Base-by-base conservation (phyloP, 2,888 invertebrate genomes). In the Drosophila pseudotakahashii region DNA sequence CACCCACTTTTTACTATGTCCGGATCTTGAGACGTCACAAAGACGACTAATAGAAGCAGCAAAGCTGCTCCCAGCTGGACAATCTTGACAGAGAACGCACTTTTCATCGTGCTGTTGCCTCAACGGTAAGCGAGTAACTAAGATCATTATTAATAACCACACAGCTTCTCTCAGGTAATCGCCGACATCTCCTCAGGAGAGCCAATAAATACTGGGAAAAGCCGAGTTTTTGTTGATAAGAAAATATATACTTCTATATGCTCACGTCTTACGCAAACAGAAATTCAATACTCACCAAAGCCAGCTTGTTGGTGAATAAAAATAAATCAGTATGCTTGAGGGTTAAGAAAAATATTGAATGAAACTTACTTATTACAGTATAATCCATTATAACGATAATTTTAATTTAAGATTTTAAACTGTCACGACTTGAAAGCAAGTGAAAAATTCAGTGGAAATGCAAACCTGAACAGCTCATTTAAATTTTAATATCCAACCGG, bases 1-100 rank as follows among this genome's bases (percentile, higher is more conserved):
- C 2, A 16, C 81, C 50, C 61, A 81, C 81, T 62, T 9, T 45
- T 71, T 6, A 73, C 82, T 14, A 81, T 19, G 7, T 81, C 85
- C 13, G 62, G 14, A 57, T 85, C 79, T 60, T 75, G 79, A 3
- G 73, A 68, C 26, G 19, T 14, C 39, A 26, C 44, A 7, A n/a
- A 16, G 2, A 44, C 23, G n/a, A 42, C 10, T 26, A 32, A 19
- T 26, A 47, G 4, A 14, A 66, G 7, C 13, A 71, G 5, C 16
- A 55, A 19, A 19, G n/a, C 9, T 10, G n/a, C 47, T 16, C 5
- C 13, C 34, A 53, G 51, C 32, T 52, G 39, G 16, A 32, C 26
- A 39, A 39, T n/a, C 34, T 34, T 13, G 10, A 9, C 47, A 10
- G 45, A 14, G 32, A 34, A 23, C 34, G 19, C 50, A 51, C 41